A percentile compares a stretch with the other conserved stretches of the same genome.
Conservation (phyloP, 2,113 vertebrate genomes). For the Oryzias javanicus region DNA sequence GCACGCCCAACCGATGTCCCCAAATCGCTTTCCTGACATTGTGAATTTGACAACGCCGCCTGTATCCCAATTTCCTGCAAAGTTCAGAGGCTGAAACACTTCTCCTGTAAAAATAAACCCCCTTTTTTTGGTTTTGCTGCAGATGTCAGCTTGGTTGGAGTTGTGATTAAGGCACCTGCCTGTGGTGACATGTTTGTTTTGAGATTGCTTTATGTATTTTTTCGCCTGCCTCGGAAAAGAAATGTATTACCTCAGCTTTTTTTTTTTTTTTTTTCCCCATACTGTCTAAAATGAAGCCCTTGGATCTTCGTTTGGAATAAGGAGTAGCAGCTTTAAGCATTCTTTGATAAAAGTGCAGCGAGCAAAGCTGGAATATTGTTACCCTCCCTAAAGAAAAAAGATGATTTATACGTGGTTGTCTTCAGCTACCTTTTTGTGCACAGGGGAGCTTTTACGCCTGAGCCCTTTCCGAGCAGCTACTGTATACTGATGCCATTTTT, state of each 20-base stretch:
- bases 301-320: slow-evolving; percentile 39
- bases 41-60: slow-evolving; percentile 35
- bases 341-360: slow-evolving; percentile 61
- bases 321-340: slow-evolving; percentile 58
- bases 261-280: slow-evolving; percentile 3
- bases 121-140: slow-evolving; percentile 27
- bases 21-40: slow-evolving; percentile 56
- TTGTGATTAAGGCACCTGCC: slow-evolving; percentile 38
- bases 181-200: slow-evolving; percentile 34
- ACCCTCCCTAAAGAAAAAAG: slow-evolving; percentile 45
- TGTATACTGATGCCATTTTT: slow-evolving; percentile 71
- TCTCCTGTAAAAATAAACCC: not conserved
- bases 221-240: slow-evolving; percentile 29
- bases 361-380: slow-evolving; percentile 59
- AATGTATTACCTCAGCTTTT: slow-evolving; percentile 45
- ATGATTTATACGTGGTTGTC: slow-evolving; percentile 68
- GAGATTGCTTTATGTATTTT: slow-evolving; percentile 46
- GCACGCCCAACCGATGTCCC: slow-evolving; percentile 24
- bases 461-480: slow-evolving; percentile 51
- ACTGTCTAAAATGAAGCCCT: slow-evolving; percentile 47
- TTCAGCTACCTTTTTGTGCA: slow-evolving; percentile 61
- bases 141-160: slow-evolving; percentile 38
- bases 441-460: slow-evolving; percentile 46
- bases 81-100: slow-evolving; percentile 23
- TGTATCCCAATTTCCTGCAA: slow-evolving; percentile 28